Conservation (phyloP, 2,797 vertebrate genomes). For the Nyctalus aviator region DNA sequence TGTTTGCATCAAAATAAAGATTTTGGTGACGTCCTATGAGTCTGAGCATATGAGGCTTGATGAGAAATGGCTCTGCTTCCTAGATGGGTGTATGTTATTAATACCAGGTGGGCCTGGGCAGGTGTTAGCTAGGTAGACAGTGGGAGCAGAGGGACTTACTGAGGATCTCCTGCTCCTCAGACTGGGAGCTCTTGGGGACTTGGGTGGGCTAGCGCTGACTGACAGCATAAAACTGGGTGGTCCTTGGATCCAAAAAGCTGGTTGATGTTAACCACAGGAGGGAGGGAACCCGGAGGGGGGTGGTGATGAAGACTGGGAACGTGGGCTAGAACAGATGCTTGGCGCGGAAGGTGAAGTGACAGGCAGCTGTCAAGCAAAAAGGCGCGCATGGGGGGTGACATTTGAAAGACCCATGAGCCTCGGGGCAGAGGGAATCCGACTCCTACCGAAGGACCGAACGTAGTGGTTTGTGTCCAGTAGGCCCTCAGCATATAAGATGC, state of each 20-base stretch:
- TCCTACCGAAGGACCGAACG: background rate
- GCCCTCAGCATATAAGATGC: background rate
- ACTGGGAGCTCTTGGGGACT: background rate
- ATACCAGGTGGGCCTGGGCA: background rate
- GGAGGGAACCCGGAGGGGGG: background rate
- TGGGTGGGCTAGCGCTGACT: background rate
- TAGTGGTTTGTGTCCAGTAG: background rate
- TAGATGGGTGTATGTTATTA: background rate
- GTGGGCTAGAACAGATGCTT: background rate
- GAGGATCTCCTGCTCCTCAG: background rate
- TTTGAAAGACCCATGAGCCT: background rate
- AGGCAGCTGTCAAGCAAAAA: background rate
- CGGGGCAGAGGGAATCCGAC: background rate
- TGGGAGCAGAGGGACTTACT: background rate
- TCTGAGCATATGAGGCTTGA: background rate
- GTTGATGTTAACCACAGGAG: background rate
- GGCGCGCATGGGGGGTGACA: background rate
- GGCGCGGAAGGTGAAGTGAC: background rate
- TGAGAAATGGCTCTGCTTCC: background rate
- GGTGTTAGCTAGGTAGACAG: background rate
- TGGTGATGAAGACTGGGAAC: background rate
- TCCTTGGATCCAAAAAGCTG: background rate
- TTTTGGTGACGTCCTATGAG: background rate
- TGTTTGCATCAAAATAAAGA: constrained; percentile 42
- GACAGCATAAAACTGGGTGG: background rate